Percentiles rank a stretch among this genome's conserved stretches.
Conservation (phyloP, 1,140 invertebrate genomes). For the Macrosteles quadrilineatus region DNA sequence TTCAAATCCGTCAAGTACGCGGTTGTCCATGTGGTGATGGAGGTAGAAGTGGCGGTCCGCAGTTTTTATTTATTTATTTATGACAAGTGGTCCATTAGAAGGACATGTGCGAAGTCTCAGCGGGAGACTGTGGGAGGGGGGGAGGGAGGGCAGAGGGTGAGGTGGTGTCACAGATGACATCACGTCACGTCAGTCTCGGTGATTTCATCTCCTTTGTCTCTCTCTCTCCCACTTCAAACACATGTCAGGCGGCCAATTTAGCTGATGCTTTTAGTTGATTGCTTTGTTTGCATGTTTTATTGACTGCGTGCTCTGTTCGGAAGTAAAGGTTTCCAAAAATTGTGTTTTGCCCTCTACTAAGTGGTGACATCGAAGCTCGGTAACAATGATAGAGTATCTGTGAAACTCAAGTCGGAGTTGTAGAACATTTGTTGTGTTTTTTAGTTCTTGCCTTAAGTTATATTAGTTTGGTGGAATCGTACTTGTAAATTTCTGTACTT, state of each 20-base stretch:
- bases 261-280: slow-evolving; percentile 10
- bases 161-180: slow-evolving; percentile 3
- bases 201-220: slow-evolving; percentile 3
- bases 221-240: slow-evolving; percentile 21
- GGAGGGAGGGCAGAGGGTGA: neutral
- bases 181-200: neutral
- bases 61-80: slow-evolving; percentile 26
- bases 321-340: no score
- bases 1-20: no score
- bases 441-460: no score
- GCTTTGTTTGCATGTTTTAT: slow-evolving; percentile 5
- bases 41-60: neutral
- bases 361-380: no score
- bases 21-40: no score
- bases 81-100: slow-evolving; percentile 24
- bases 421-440: no score
- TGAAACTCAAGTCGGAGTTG: no score
- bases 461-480: no score
- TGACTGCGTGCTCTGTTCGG: no score
- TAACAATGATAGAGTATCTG: no score
- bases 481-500: no score
- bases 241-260: slow-evolving; percentile 13
- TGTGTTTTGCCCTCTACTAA: no score
- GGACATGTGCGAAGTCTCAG: slow-evolving; percentile 19
- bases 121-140: neutral